phyloP scores from a whole-genome alignment of 2,797 vertebrate species.

The Helostoma temminkii region DNA sequence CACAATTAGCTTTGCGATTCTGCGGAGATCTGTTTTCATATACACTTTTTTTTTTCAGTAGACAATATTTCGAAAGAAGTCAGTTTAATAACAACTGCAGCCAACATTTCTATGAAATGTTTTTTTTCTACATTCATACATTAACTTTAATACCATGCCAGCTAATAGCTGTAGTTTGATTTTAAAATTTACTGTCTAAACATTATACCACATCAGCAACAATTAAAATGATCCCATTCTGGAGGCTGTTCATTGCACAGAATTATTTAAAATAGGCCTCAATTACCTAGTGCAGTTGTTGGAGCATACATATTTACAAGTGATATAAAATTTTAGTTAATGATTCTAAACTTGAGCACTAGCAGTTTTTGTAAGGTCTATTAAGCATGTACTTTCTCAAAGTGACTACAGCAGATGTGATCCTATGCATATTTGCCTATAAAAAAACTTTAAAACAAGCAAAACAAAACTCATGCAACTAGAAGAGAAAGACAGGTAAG shows the following conservation, averaged over 20 bases:
- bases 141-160: background rate
- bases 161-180: background rate
- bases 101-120: background rate
- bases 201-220: background rate
- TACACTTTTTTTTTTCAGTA: too few relatives aligned
- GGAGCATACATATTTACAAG: slow-evolving; percentile 1
- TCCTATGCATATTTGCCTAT: background rate
- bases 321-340: background rate
- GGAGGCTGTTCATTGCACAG: background rate
- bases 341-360: background rate
- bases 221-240: slow-evolving; percentile 8
- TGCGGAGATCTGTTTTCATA: background rate
- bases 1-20: slow-evolving; percentile 13
- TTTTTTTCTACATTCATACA: background rate
- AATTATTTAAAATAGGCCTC: slow-evolving; percentile 9
- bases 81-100: background rate
- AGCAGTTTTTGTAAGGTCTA: slow-evolving; percentile 6
- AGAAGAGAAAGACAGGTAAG: background rate
- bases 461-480: background rate
- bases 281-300: slow-evolving; percentile 1
- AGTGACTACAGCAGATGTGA: background rate
- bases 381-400: background rate
- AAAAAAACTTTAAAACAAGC: background rate
- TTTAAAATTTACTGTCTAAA: slow-evolving; percentile 8
- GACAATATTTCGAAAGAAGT: background rate